phyloP scores from a whole-genome alignment of 2,113 vertebrate species.

The Gymnobelideus leadbeateri region DNA sequence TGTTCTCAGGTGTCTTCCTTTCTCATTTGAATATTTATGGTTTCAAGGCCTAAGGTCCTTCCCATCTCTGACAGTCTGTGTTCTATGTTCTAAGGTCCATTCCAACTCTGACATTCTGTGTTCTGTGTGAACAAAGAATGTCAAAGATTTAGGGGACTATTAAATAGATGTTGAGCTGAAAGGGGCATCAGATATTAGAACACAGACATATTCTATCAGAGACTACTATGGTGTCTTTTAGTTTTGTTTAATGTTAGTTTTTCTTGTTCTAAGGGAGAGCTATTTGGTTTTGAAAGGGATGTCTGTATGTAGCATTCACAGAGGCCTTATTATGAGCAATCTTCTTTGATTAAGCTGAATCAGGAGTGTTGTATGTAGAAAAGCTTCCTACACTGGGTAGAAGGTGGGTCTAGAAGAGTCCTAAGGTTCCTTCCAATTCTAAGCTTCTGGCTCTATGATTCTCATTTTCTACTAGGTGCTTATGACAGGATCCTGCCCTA shows the following conservation, averaged over 20 bases:
- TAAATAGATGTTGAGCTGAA: background rate
- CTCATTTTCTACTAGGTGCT: constrained; percentile 82
- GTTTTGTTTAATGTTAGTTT: background rate
- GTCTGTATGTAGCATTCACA: background rate
- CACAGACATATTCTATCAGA: background rate
- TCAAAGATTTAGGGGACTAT: background rate
- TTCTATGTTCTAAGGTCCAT: too few relatives aligned
- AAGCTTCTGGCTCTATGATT: background rate
- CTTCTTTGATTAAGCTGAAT: background rate
- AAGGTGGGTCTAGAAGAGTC: background rate
- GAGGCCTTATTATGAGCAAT: background rate
- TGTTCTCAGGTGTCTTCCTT: too few relatives aligned
- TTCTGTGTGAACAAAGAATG: background rate
- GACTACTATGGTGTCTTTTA: background rate
- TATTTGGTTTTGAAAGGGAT: background rate
- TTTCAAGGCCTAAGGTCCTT: too few relatives aligned
- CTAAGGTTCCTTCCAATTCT: background rate
- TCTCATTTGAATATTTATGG: too few relatives aligned
- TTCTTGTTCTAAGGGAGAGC: background rate
- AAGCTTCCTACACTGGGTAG: background rate
- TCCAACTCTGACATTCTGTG: too few relatives aligned
- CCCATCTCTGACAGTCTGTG: too few relatives aligned
- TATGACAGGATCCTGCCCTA: constrained; percentile 89
- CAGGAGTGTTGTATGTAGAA: too few relatives aligned
- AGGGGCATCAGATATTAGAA: background rate